Percentiles rank a stretch among this genome's conserved stretches.
These are phyloP conservation scores for Charanyca ferruginea DNA, from an alignment of 2,888 invertebrate genomes.

Conservation along the genomic window DNA sequence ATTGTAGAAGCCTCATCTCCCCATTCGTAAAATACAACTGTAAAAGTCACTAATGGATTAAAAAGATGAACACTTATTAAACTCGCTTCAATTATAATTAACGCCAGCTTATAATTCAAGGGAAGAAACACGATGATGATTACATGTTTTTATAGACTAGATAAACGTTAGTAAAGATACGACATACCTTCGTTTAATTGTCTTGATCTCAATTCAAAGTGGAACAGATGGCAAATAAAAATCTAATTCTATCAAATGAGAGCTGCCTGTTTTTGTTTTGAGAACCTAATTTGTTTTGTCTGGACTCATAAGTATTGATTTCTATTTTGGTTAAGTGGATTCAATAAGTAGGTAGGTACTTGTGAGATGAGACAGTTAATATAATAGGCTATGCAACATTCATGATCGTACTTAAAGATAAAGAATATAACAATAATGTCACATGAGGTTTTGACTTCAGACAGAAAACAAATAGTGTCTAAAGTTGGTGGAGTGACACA, in stretches of 20 bases:
- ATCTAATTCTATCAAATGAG: slow-evolving; percentile 30
- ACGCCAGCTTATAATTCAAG: slow-evolving; percentile 32
- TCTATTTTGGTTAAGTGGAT: slow-evolving; percentile 18
- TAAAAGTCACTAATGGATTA: background rate
- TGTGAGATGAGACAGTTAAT: background rate
- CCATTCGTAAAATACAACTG: no score
- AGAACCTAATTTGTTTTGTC: slow-evolving; percentile 17
- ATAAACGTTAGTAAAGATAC: slow-evolving; percentile 33
- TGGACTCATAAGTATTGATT: slow-evolving; percentile 7
- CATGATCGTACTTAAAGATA: no score
- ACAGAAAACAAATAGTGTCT: no score
- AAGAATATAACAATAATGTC: no score
- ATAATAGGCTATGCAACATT: background rate
- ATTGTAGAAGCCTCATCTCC: no score
- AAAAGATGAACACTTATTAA: slow-evolving; percentile 21
- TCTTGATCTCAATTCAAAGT: slow-evolving; percentile 39
- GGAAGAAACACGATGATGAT: slow-evolving; percentile 15
- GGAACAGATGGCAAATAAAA: slow-evolving; percentile 33
- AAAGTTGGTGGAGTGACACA: no score
- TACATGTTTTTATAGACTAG: slow-evolving; percentile 12
- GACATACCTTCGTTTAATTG: slow-evolving; percentile 31
- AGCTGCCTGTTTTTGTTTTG: slow-evolving; percentile 16
- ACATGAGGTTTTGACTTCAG: no score
- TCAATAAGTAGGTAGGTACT: slow-evolving; percentile 4
- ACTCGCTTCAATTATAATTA: slow-evolving; percentile 30